Conservation (phyloP, 2,888 invertebrate species). For the Yponomeuta sedellus region DNA sequence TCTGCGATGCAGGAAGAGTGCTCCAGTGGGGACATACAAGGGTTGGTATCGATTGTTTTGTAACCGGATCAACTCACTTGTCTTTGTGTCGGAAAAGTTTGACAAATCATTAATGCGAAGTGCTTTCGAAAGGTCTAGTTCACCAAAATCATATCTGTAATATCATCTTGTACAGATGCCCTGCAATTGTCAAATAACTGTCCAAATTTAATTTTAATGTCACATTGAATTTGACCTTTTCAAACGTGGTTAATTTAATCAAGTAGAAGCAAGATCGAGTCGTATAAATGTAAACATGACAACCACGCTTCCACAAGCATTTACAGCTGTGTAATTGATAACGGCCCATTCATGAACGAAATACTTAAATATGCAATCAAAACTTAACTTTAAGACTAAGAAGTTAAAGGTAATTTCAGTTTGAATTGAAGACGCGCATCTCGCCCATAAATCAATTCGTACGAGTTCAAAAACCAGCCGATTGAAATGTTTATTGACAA, state of each 20-base stretch:
- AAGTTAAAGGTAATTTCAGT: not conserved
- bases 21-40: too few relatives aligned
- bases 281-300: not conserved
- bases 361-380: not conserved
- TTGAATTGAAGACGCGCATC: not conserved
- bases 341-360: not conserved
- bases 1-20: too few relatives aligned
- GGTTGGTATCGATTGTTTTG: too few relatives aligned
- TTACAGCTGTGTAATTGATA: not conserved
- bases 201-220: too few relatives aligned
- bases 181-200: too few relatives aligned
- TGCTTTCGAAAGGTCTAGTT: too few relatives aligned
- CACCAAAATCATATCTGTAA: too few relatives aligned
- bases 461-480: not conserved
- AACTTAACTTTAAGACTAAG: not conserved
- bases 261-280: not conserved
- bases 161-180: too few relatives aligned
- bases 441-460: not conserved
- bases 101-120: too few relatives aligned
- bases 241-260: not conserved
- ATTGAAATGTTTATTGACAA: constrained; percentile 2
- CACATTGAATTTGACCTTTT: not conserved
- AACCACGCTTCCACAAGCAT: not conserved
- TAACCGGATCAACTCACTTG: too few relatives aligned
- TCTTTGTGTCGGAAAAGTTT: too few relatives aligned